Evolutionary conservation across 2,888 invertebrate species (phyloP), one percentile per base, ranked within the genome.

Genomic region (Drosophila diplacantha): DNA sequence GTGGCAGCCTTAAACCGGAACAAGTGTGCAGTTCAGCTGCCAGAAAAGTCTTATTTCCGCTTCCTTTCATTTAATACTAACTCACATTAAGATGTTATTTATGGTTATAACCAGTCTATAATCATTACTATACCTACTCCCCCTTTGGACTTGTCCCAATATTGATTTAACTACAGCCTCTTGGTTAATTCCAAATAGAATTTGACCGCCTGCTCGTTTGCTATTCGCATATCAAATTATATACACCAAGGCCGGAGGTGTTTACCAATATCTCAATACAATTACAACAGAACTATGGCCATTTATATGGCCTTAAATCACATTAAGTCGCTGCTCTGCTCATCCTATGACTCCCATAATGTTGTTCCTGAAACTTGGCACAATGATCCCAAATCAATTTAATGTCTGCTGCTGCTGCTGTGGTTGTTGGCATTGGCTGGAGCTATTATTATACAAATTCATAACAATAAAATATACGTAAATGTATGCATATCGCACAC

Each of bases 401-500:
- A 55, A 62, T 56, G 57, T 50, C 54, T 35, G 22, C 34, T n/a
- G 7, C 34, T 34, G 8, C 8, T n/a, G n/a, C 34, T 16, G 34
- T 9, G 24, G 44, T 53, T 63, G 59, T 68, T 63, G 69, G 76
- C 76, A 72, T 72, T 57, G 52, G 60, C 38, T 60, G 44, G 18
- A 53, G 55, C 61, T 76, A 76, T 73, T 73, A 75, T 79, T 69
- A 75, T 68, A 72, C 80, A 82, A 77, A 82, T 77, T 77, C 77
- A 77, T 77, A 77, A 82, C 82, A 77, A 81, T 77, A 79, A 77
- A 77, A 77, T 72, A 60, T 69, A 71, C 67, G 72, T 59, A 80
- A 80, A 82, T 80, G 68, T 80, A 74, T 76, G 77, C 74, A 81
- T 74, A 75, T 67, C 71, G 60, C 53, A 66, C 54, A 63, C 60